Percentiles rank a stretch among this genome's conserved stretches.
Conservation (phyloP, 2,797 vertebrate species). For the Myotis daubentonii region DNA sequence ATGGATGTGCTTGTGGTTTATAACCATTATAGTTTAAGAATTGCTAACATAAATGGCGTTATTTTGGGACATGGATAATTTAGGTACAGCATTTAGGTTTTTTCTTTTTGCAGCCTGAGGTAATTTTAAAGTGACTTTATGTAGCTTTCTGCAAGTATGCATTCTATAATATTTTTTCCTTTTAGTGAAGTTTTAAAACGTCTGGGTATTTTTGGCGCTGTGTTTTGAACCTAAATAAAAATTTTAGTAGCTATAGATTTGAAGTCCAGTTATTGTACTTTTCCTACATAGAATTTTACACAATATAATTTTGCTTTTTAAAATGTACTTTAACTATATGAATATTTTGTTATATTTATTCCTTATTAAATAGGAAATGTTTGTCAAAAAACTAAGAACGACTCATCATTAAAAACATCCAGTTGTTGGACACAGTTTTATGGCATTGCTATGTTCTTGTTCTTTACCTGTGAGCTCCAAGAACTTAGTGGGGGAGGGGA, state of each 20-base stretch:
- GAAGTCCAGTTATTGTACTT: slow-evolving; percentile 73
- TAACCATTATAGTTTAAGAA: slow-evolving; percentile 42
- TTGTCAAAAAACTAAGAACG: background rate
- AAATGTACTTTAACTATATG: slow-evolving; percentile 26
- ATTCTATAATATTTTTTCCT: slow-evolving; percentile 57
- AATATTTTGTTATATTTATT: background rate
- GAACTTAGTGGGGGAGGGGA: background rate
- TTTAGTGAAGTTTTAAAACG: slow-evolving; percentile 68
- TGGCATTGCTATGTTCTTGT: background rate
- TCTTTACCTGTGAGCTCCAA: background rate
- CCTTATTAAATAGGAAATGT: background rate
- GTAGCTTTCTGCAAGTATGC: slow-evolving; percentile 48
- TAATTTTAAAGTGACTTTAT: slow-evolving; percentile 40
- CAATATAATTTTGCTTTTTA: slow-evolving; percentile 55
- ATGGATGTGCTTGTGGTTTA: slow-evolving; percentile 64
- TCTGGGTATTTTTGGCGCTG: slow-evolving; percentile 77
- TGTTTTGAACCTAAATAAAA: slow-evolving; percentile 71
- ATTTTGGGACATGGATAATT: background rate
- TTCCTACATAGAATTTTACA: slow-evolving; percentile 68
- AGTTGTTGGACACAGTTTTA: background rate
- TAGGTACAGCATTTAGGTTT: background rate
- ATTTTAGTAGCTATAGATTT: slow-evolving; percentile 69
- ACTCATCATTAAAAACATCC: background rate
- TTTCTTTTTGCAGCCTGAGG: slow-evolving; percentile 52
- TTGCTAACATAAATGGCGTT: background rate